Conservation (phyloP, 2,888 invertebrate species). For the Protonemura montana region DNA sequence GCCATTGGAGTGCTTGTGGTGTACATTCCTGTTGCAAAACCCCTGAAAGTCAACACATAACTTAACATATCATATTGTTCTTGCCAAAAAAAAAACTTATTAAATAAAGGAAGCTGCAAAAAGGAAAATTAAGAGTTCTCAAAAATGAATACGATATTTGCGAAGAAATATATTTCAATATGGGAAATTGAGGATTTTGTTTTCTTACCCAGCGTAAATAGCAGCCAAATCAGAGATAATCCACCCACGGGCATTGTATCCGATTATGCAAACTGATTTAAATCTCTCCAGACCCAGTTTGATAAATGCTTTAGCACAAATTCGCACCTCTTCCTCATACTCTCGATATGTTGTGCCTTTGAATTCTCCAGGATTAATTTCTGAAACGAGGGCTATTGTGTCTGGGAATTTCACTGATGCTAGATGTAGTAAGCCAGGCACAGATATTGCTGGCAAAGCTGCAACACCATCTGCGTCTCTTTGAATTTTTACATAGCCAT, state of each 20-base stretch:
- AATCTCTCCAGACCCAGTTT: conserved; percentile 82
- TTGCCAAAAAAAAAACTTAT: no score
- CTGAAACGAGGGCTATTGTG: conserved; percentile 71
- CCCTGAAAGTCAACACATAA: conserved; percentile 62
- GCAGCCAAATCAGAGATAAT: conserved; percentile 84
- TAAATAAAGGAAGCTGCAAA: no score
- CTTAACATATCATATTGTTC: background rate
- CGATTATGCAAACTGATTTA: conserved; percentile 86
- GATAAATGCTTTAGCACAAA: conserved; percentile 83
- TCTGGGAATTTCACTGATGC: conserved; percentile 72
- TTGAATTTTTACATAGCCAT: conserved; percentile 72
- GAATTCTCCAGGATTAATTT: conserved; percentile 68
- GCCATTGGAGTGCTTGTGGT: conserved; percentile 90
- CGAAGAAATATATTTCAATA: no score
- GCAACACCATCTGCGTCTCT: conserved; percentile 63
- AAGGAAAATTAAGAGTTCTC: no score
- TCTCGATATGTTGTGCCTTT: conserved; percentile 77
- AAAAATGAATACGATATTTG: no score
- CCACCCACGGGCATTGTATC: conserved; percentile 94
- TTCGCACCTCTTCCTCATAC: conserved; percentile 77
- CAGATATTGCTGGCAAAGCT: conserved; percentile 71
- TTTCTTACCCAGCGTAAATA: conserved; percentile 83
- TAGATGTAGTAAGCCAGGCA: conserved; percentile 75
- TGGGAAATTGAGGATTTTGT: no score
- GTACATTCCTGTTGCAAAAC: conserved; percentile 87